Base-by-base conservation (phyloP, 2,797 vertebrate species). In the Schizopygopsis malacanthus region DNA sequence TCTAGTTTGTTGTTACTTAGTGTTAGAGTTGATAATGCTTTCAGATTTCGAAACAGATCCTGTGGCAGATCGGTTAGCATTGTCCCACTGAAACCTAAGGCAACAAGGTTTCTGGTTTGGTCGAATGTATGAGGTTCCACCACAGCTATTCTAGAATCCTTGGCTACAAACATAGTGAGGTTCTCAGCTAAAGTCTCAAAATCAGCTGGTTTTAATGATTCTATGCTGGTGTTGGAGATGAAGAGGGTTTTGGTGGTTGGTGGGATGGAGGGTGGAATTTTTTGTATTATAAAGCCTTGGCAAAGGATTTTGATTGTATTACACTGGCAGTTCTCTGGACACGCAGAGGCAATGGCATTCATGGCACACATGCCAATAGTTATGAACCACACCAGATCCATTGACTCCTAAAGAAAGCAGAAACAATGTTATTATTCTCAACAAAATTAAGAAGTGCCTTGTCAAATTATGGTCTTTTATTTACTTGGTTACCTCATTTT, bases 61-160 rank as follows among this genome's bases (percentile, higher is more conserved):
- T 95, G 95, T 0, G 96, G 97, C 43, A 99, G 93, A 89, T 97
- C 96, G 89, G 94, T 93, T 25, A 99, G 92, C 86, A 94, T 92
- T n/a, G 93, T 98, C 86, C 92, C 94, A 84, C 90, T 91, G 20
- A 99, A 92, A 18, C 52, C 91, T 81, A 99, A 94, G 83, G 87
- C 90, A 25, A 83, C 89, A 73, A 99, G 86, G 0, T 96, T 94
- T 0, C 85, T 88, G 56, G 97, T 93, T 86, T 91, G 91, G 88
- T 95, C 91, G 91, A 99, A 96, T 69, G 98, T 96, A 0, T 94
- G 88, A 0, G 96, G 94, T n/a, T 85, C 92, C 82, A 99, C 92
- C 79, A 91, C 93, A 16, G 33, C 89, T 89, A 96, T 75, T 79
- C 0, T 79, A 43, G 88, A 90, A 54, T 92, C 67, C 70, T 75